Base-by-base conservation (phyloP, 2,797 vertebrate species). In the Podargus strigoides region DNA sequence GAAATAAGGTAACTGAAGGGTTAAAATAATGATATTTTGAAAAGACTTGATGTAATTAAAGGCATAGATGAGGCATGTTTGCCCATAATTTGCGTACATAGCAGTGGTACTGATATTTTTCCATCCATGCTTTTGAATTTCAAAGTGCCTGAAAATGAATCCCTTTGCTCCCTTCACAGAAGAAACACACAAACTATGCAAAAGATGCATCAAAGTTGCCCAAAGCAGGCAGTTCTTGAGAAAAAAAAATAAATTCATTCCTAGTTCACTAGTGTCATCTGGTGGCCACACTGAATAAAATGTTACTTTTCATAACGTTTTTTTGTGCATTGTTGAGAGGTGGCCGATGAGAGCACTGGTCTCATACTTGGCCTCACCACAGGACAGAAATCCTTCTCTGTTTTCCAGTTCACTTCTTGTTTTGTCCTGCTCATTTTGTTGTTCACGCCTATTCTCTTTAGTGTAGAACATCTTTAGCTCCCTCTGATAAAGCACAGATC, bases 311-410 rank as follows among this genome's bases (percentile, higher is more conserved):
- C 44, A 0, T 1, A 2, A 8, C 10, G 2, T 3, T 58, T 73
- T n/a, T 17, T 2, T 1, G 0, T 0, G 0, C 14, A 22, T 9
- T 30, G 9, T 22, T 26, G 19, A 7, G n/a, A 42, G 13, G 26
- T 28, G 42, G 6, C 4, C 46, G 56, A 17, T 10, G 7, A 9
- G 19, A 49, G 4, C 22, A 2, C 24, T 17, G 30, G 10, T 59
- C 10, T 24, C 5, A 1, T 18, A 7, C 0, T 0, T 0, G 0
- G 11, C 4, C 23, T 46, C 23, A 16, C 7, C 32, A 17, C 0
- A 5, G 9, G 26, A 5, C n/a, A 79, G 36, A 76, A 79, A 34
- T 52, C 18, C 26, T 79, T 23, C 17, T 55, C 24, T 13, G 13
- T 9, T 52, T 80, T 10, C 8, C n/a, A 11, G 6, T 23, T 74